phyloP scores from a whole-genome alignment of 1,140 invertebrate genomes.

The Drosophila albomicans region DNA sequence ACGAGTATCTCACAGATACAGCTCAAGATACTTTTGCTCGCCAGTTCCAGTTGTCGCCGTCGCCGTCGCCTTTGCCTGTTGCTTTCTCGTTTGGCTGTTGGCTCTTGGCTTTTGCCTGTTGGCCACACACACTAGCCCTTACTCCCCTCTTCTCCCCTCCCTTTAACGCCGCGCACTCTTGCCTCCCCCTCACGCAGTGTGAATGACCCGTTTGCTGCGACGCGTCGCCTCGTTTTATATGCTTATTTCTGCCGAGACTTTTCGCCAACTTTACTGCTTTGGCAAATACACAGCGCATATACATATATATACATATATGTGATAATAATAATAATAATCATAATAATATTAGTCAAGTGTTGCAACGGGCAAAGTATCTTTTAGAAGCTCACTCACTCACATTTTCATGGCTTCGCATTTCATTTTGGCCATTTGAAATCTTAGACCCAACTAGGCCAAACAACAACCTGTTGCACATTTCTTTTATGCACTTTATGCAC shows the following conservation, averaged over 20 bases:
- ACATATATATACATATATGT: neutral
- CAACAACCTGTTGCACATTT: neutral
- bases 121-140: constrained; percentile 21
- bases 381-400: neutral
- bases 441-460: neutral
- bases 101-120: constrained; percentile 18
- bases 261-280: constrained; percentile 1
- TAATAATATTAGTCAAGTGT: constrained; percentile 2
- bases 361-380: neutral
- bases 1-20: constrained; percentile 57
- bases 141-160: neutral
- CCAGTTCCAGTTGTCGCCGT: constrained; percentile 53
- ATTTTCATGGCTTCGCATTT: constrained; percentile 5
- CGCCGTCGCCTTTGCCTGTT: constrained; percentile 54
- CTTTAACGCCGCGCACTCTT: too few species aligned
- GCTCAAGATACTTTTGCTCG: constrained; percentile 58
- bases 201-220: constrained; percentile 69
- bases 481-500: neutral
- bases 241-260: constrained; percentile 36
- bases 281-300: neutral
- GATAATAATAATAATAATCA: constrained; percentile 6
- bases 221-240: constrained; percentile 33
- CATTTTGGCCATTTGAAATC: constrained; percentile 1
- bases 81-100: constrained; percentile 41
- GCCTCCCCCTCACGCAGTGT: constrained; percentile 30